A percentile compares a stretch with the other conserved stretches of the same genome.
phyloP scores from a whole-genome alignment of 2,797 vertebrate species.

The Alauda arvensis region DNA sequence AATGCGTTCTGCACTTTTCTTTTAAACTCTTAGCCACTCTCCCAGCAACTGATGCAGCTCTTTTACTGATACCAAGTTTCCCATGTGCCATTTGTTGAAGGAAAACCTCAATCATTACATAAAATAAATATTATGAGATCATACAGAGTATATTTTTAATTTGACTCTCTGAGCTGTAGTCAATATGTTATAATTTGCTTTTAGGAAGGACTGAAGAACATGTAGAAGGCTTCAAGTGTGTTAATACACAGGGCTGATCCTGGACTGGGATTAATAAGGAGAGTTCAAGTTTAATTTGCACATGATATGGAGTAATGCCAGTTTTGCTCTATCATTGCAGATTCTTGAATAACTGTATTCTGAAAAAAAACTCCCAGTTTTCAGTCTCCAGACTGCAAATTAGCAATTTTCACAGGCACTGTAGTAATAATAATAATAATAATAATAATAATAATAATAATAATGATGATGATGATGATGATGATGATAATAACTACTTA shows the following conservation, averaged over 20 bases:
- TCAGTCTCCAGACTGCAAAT: neutral
- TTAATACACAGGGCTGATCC: neutral
- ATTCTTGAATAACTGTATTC: neutral
- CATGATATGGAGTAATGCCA: neutral
- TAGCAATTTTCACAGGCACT: neutral
- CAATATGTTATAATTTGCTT: neutral
- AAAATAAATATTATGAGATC: fast-evolving
- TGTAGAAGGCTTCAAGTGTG: neutral
- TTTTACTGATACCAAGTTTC: neutral
- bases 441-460: no score
- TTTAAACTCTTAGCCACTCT: neutral
- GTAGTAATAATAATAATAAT: no score
- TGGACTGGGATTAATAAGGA: neutral
- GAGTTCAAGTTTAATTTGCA: neutral
- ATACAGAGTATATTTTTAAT: neutral
- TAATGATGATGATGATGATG: no score
- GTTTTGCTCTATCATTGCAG: neutral
- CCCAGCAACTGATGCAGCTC: neutral
- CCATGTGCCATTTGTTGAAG: neutral
- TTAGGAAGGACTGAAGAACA: neutral
- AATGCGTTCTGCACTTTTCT: neutral
- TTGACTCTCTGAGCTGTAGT: neutral
- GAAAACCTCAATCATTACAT: neutral
- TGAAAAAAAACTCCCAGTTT: neutral
- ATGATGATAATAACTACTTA: no score